A percentile compares a stretch with the other conserved stretches of the same genome.
phyloP scores from a whole-genome alignment of 2,797 vertebrate genomes.

The Knipowitschia caucasica region DNA sequence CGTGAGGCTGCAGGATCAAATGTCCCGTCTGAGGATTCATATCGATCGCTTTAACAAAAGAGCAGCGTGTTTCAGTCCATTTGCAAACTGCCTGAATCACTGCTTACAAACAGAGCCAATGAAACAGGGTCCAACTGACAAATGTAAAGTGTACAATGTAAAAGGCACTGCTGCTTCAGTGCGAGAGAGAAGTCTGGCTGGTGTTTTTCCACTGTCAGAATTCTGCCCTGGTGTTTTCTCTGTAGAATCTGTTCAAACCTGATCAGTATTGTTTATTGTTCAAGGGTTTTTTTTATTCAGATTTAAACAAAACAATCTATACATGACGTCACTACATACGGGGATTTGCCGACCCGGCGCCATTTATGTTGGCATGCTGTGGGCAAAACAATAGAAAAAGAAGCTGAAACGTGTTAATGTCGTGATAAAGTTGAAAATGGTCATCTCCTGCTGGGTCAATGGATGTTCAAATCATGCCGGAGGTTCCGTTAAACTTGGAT shows the following conservation, averaged over 20 bases:
- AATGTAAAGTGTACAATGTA: not conserved
- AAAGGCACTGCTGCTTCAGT: not conserved
- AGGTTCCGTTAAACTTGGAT: no score
- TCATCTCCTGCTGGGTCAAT: no score
- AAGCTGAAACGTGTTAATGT: no score
- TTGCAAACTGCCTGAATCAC: slow-evolving; percentile 33
- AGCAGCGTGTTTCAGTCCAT: slow-evolving; percentile 58
- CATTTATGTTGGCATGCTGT: no score
- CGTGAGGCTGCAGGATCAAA: slow-evolving; percentile 62
- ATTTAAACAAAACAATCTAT: no score
- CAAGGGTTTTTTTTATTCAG: no score
- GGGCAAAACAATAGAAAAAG: no score
- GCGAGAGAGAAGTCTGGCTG: not conserved
- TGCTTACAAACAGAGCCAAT: not conserved
- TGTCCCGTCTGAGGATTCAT: slow-evolving; percentile 62
- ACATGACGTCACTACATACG: no score
- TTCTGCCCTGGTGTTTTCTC: not conserved
- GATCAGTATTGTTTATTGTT: not conserved
- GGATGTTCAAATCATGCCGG: no score
- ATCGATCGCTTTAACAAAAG: slow-evolving; percentile 71
- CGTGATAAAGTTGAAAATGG: no score
- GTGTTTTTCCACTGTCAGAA: slow-evolving; percentile 2
- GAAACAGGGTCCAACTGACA: not conserved
- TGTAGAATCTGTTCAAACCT: not conserved
- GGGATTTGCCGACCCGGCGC: no score